Conservation (phyloP, 2,113 vertebrate species). For the Illadopsis cleaveri region DNA sequence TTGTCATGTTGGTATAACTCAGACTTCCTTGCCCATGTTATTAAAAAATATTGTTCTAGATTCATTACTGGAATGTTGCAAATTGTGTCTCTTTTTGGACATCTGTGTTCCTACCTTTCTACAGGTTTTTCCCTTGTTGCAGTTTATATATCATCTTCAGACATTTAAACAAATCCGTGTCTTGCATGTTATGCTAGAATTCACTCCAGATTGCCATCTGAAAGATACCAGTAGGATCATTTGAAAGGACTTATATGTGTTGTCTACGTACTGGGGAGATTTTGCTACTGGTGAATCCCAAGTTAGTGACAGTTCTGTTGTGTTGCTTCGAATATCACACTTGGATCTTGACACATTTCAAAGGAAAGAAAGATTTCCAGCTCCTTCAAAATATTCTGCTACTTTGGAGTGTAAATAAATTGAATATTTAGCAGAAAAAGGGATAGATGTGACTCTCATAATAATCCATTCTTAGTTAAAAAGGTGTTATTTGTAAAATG, state of each 20-base stretch:
- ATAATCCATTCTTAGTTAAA: background rate
- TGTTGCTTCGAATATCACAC: background rate
- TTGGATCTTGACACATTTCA: background rate
- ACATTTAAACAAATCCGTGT: background rate
- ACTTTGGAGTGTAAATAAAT: background rate
- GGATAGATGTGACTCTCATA: background rate
- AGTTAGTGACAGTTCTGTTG: background rate
- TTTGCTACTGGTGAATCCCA: background rate
- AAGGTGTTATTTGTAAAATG: background rate
- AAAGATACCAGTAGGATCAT: background rate
- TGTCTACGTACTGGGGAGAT: background rate
- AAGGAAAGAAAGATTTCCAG: background rate
- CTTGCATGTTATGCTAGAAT: background rate
- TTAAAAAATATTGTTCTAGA: background rate
- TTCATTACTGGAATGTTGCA: background rate
- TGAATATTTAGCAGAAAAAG: background rate
- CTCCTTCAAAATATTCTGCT: background rate
- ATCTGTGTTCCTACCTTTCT: background rate
- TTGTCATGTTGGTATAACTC: background rate
- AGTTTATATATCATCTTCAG: background rate
- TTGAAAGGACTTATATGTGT: background rate
- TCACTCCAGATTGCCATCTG: background rate
- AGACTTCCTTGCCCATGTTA: background rate
- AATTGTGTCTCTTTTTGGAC: background rate
- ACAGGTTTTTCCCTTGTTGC: background rate